Base-by-base conservation (phyloP, 1,140 invertebrate species). In the Brachionus angularis region DNA sequence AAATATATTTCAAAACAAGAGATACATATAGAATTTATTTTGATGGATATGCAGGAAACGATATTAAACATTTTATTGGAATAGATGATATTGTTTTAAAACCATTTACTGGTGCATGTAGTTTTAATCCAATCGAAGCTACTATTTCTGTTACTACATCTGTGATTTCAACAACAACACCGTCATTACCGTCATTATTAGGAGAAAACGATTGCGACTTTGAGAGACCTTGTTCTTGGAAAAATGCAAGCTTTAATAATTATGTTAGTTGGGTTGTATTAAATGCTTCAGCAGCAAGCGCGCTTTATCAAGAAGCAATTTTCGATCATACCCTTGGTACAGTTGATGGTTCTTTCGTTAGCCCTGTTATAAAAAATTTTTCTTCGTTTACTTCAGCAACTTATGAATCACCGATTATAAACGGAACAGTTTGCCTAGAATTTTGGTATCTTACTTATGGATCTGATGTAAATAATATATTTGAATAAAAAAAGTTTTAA, bases 311-410 rank as follows among this genome's bases (percentile, higher is more conserved):
- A 34, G 78, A 78, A 25, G 78, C 78, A 16, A 73, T 33, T n/a
- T 52, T 52, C 23, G 79, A 81, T 73, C 79, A 80, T 58, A 81
- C 79, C 5, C 72, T 76, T 12, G 72, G 74, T 12, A 76, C 50
- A 27, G 76, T 53, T 75, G 77, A 76, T 27, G 67, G 67, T 14
- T 52, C 46, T 34, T 70, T 39, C 52, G 25, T 70, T 5, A 50
- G 42, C 21, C 62, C 62, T 34, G 25, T 67, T 1, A 47, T 67
- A 14, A 58, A 58, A 39, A 58, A 31, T 29, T 46, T 18, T 64
- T 46, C 39, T 31, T 10, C 42, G 8, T 64, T 46, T 29, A 62
- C 36, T 10, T 39, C 12, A 23, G 18, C 18, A 27, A 39, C 21
- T 58, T 58, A 42, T 39, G 53, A 58, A 25, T 58, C 53, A 36